Base-by-base conservation (phyloP, 1,140 invertebrate genomes). In the Mamestra configurata region DNA sequence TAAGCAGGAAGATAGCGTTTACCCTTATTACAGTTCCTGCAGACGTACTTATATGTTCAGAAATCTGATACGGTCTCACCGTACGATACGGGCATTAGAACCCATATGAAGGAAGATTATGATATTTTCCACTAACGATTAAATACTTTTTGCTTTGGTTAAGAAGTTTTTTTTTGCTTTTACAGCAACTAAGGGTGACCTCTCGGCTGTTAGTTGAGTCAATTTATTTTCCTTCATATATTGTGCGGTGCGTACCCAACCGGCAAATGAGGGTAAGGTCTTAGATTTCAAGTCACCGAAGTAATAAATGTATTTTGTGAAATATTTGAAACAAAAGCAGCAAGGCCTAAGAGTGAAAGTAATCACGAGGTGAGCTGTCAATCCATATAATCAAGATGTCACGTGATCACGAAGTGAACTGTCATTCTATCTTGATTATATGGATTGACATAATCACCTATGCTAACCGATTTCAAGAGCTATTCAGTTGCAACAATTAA, bases 1-100 rank as follows among this genome's bases (percentile, higher is more conserved):
- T 24, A 43, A 46, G 7, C 40, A 31, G 64, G 64, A 22, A 68
- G 20, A 68, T 46, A 46, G n/a, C 37, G 53, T 79, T 72, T 79
- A 72, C 71, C 35, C 66, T 71, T 71, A 79, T 79, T 61, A 59
- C 77, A 71, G 49, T 79, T 61, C n/a, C 51, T 71, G 37, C 57
- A 46, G 35, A 8, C n/a, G n/a, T n/a, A n/a, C n/a, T n/a, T n/a
- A 11, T 24, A 43, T 37, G 10, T 68, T 37, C 18, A 11, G 37
- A 11, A 35, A 68, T 43, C 37, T 43, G 20, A 68, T 46, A 22
- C 20, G 18, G 10, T 24, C n/a, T 43, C 10, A 1, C 37, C 7
- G 11, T 18, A 6, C 13, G 24, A 18, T 66, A 24, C 13, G 15
- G 37, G 35, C 24, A 24, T 46, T 22, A 43, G 18, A 64, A 35